Percentiles rank a stretch among this genome's conserved stretches.
Evolutionary conservation across 2,797 vertebrate genomes (phyloP).

Genomic region (Rhinichthys osculus): DNA sequence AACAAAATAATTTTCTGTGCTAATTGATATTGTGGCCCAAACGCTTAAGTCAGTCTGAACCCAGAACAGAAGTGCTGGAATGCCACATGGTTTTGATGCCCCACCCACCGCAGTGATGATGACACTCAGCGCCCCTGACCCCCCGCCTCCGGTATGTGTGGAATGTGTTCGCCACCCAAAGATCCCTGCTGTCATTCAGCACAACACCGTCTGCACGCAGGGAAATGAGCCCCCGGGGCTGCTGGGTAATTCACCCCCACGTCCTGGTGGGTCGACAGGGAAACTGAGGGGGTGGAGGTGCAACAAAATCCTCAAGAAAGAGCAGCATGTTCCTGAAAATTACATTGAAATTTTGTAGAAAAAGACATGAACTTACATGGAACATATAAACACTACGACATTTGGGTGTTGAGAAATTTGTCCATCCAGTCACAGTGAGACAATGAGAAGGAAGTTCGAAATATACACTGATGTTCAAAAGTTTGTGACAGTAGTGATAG

Average conservation of each 20-base stretch:
- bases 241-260: slow-evolving; percentile 5
- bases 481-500: background rate
- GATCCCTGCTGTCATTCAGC: slow-evolving; percentile 71
- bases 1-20: background rate
- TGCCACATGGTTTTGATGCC: slow-evolving; percentile 30
- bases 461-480: too few relatives aligned
- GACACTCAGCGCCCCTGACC: slow-evolving; percentile 45
- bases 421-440: background rate
- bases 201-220: slow-evolving; percentile 63
- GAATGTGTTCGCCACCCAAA: slow-evolving; percentile 76
- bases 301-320: slow-evolving; percentile 12
- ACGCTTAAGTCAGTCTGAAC: background rate
- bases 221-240: slow-evolving; percentile 65
- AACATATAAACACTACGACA: background rate
- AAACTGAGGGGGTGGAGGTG: background rate
- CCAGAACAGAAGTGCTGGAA: background rate
- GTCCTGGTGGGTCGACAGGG: background rate
- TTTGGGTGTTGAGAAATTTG: background rate
- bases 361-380: background rate
- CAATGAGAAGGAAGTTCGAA: background rate
- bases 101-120: slow-evolving; percentile 9
- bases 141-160: slow-evolving; percentile 74
- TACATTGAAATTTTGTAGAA: background rate
- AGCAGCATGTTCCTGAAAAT: background rate
- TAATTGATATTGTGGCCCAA: background rate